Base-by-base conservation (phyloP, 2,888 invertebrate genomes). In the Dimorphilus gyrociliatus region DNA sequence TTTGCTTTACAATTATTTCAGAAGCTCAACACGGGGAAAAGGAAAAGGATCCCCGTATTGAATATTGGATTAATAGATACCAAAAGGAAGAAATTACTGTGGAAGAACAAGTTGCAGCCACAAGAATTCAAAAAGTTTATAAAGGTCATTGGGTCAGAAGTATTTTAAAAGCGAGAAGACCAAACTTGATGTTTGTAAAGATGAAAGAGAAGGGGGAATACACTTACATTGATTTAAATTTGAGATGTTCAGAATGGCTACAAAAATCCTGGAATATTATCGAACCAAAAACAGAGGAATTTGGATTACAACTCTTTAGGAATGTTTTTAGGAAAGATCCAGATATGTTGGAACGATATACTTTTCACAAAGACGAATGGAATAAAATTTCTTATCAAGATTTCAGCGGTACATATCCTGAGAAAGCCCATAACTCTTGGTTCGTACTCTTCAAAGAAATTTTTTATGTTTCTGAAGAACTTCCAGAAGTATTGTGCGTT, bases 401-500 rank as follows among this genome's bases (percentile, higher is more conserved):
- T 35, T 61, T 60, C 38, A 45, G 47, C 23, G 62, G 62, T 2
- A 35, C 35, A 15, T 55, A 48, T 35, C 49, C 53, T 15, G 62
- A 62, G 23, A 60, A 60, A 36, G 45, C 55, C 5, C 46, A 55
- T 1, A 50, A 53, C 36, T 49, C 47, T 14, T 62, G 61, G 60
- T 62, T 62, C 40, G 44, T 60, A n/a, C 49, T 62, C 15, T 60
- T 60, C 46, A 52, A 60, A 35, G 60, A 59, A 32, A 45, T 59
- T 12, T 57, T 60, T 41, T 44, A 47, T 38, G 58, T 55, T 8
- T 40, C 39, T 4, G 56, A 60, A 33, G 57, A 59, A 36, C 56
- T 51, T 46, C n/a, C n/a, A n/a, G n/a, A n/a, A n/a, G n/a, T n/a
- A n/a, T 35, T 59, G 27, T 54, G 50, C 12, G 55, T 60, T 8